These are phyloP conservation scores for Lasioglossum oenotherae DNA, from an alignment of 2,888 invertebrate species.

Conservation along the genomic window DNA sequence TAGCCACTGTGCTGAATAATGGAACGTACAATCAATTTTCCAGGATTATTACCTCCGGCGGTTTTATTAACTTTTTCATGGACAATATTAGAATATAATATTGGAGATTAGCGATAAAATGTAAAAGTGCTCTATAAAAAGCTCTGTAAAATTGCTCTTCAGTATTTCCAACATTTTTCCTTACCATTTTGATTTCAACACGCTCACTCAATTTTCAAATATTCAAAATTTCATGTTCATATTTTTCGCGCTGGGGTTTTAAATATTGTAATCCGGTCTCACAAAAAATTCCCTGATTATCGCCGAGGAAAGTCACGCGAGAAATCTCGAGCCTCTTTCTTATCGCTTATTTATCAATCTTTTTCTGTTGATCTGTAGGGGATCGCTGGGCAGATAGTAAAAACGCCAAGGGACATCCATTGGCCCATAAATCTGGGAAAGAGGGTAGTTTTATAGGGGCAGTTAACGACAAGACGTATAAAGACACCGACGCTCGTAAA, in stretches of 20 bases:
- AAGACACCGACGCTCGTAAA: slow-evolving; percentile 64
- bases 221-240: background rate
- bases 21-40: background rate
- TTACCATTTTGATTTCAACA: too few relatives aligned
- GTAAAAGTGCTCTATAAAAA: too few relatives aligned
- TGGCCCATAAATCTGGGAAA: slow-evolving; percentile 29
- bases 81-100: background rate
- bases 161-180: too few relatives aligned
- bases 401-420: slow-evolving; percentile 35
- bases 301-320: background rate
- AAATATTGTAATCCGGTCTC: background rate
- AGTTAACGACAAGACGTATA: slow-evolving; percentile 66
- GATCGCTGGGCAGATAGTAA: slow-evolving; percentile 7
- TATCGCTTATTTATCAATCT: slow-evolving; percentile 28
- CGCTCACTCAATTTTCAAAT: too few relatives aligned
- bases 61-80: background rate
- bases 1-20: background rate
- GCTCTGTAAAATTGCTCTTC: too few relatives aligned
- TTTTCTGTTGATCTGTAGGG: background rate
- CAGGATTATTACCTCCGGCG: background rate
- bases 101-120: background rate
- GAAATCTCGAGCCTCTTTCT: slow-evolving; percentile 7
- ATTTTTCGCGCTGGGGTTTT: background rate
- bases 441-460: slow-evolving; percentile 60
- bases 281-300: background rate